Evolutionary conservation across 2,888 invertebrate genomes (phyloP), one percentile per base, ranked within the genome.

Genomic region (Argyra leucocephala): DNA sequence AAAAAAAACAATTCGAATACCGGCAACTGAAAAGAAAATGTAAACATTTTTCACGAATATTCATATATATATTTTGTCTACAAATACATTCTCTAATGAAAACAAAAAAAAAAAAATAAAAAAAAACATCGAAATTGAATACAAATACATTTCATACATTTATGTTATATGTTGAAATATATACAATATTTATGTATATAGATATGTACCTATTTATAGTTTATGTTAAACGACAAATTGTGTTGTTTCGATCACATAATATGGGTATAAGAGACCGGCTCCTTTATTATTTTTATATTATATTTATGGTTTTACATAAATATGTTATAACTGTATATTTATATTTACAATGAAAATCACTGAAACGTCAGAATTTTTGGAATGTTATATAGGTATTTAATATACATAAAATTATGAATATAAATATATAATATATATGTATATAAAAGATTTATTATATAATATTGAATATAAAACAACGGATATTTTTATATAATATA

Each of bases 361-460:
- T 18, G 48, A 48, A 18, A 48, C 6, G 48, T 48, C 48, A 48
- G 6, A 48, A 48, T 48, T 48, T 48, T 48, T 48, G 31, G 12
- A 26, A 9, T 31, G 12, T 31, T 31, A 2, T 26, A 26, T 26
- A 26, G 26, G 26, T 26, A 6, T 26, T 26, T 26, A 10, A 3
- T 31, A 31, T 31, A 12, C 10, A 31, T 31, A 31, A 5, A 31
- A 31, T 7, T 31, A 31, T 31, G 18, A 18, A 48, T 48, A 18
- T 48, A 48, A 18, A 48, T 48, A 48, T 48, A 48, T 48, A 48
- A n/a, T 48, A 48, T 48, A 48, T 48, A 48, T 48, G n/a, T 48
- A 48, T 9, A 18, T 18, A 48, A 18, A n/a, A n/a, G n/a, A n/a
- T n/a, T n/a, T n/a, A n/a, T n/a, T 31, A 31, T 31, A 31, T 31